A percentile compares a stretch with the other conserved stretches of the same genome.
Evolutionary conservation across 2,888 invertebrate genomes (phyloP).

Genomic region (Thymelicus sylvestris): DNA sequence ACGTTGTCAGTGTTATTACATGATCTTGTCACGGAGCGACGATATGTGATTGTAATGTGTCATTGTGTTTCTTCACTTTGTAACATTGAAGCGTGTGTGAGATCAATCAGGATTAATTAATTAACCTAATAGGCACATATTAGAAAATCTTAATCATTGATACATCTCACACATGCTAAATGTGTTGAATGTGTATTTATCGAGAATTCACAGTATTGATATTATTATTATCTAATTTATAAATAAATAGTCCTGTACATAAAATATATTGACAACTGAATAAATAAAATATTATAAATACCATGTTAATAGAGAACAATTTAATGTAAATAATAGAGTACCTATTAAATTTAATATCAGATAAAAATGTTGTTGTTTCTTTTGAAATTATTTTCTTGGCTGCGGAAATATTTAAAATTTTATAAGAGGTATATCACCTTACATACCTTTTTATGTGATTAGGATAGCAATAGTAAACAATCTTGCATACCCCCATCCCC

Average conservation of each 20-base stretch:
- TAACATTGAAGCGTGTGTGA: constrained; percentile 53
- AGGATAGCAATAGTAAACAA: no score
- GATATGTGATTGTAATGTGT: constrained; percentile 55
- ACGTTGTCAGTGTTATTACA: not conserved
- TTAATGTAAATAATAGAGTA: constrained; percentile 85
- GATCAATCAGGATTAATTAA: constrained; percentile 27
- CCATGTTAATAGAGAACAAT: constrained; percentile 84
- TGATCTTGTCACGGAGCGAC: not conserved
- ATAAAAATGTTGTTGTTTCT: constrained; percentile 68
- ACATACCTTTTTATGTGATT: no score
- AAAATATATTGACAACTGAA: constrained; percentile 82
- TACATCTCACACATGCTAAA: constrained; percentile 45
- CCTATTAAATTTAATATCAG: constrained; percentile 85
- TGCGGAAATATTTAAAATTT: not conserved
- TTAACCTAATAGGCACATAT: not conserved
- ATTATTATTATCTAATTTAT: constrained; percentile 82
- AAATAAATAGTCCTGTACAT: constrained; percentile 84
- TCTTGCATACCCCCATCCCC: no score
- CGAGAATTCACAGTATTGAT: constrained; percentile 81
- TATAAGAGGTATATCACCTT: no score
- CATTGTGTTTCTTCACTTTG: constrained; percentile 60
- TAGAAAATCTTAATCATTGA: constrained; percentile 17
- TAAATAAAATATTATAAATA: constrained; percentile 81
- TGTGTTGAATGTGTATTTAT: constrained; percentile 61
- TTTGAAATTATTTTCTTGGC: no score